These are phyloP conservation scores for Charina bottae DNA, from an alignment of 2,113 vertebrate species.

Conservation along the genomic window DNA sequence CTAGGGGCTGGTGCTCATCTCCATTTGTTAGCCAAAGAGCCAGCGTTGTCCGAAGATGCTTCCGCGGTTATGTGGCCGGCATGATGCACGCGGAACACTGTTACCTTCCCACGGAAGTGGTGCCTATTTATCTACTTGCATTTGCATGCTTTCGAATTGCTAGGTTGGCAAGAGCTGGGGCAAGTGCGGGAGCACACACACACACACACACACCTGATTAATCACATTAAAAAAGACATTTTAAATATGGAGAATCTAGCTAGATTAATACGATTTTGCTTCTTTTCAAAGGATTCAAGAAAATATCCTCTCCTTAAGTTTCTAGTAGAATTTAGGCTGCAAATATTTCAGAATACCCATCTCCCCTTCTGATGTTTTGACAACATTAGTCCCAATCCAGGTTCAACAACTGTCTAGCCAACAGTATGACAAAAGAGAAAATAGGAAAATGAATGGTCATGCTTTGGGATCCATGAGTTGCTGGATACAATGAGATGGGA, in stretches of 20 bases:
- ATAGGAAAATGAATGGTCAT: neutral
- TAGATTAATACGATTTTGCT: neutral
- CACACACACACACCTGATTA: neutral
- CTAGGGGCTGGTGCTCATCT: too few relatives aligned
- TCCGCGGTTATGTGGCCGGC: too few relatives aligned
- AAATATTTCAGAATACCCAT: neutral
- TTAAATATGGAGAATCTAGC: neutral
- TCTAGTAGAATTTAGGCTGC: neutral
- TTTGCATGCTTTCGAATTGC: too few relatives aligned
- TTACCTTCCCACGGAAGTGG: too few relatives aligned
- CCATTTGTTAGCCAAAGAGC: too few relatives aligned
- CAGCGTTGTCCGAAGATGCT: too few relatives aligned
- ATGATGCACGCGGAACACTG: too few relatives aligned
- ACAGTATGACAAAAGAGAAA: neutral
- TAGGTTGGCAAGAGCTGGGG: too few relatives aligned
- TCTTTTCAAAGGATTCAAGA: neutral
- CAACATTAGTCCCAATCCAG: neutral
- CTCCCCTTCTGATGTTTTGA: neutral
- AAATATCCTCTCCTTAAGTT: neutral
- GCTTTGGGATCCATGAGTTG: neutral
- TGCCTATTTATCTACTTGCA: too few relatives aligned
- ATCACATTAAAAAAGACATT: slow-evolving; percentile 5
- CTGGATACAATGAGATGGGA: neutral
- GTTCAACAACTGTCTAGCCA: neutral
- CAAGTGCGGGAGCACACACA: too few relatives aligned